Base-by-base conservation (phyloP, 2,888 invertebrate species). In the Tortrix viridana region DNA sequence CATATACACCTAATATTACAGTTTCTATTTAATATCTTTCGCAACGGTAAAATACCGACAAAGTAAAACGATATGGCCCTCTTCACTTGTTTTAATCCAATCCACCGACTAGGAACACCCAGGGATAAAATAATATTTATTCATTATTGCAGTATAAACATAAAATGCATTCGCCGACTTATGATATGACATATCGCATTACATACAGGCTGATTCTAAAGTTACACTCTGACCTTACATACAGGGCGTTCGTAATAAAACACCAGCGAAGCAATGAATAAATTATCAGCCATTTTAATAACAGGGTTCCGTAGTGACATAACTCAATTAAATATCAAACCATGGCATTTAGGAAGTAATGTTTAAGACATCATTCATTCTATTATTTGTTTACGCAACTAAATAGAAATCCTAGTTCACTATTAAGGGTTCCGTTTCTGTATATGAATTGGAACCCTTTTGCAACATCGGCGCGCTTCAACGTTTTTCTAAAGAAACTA, bases 401-500 rank as follows among this genome's bases (percentile, higher is more conserved):
- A 16, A 18, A 44, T 43, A 43, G 5, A 0, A 18, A 32, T 32
- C 12, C 12, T 32, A 12, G 32, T 32, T 32, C 26, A 26, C 9
- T 9, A 26, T 18, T 16, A 7, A 43, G 9, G 44, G 9, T 18
- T 44, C 6, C 38, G 38, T 38, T 3, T 14, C 7, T 19, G 16
- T 44, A 19, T 44, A 18, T 44, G 6, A 9, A 7, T 44, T 5
- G 16, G 41, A 44, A 44, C 44, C 44, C 18, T 44, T 44, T 16
- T 3, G n/a, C 41, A 41, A 41, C 12, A 1, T 26, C 19, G 5
- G 12, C 32, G 14, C 14, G 19, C 41, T 62, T 46, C 14, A 18
- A 5, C 50, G 67, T 71, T 68, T 19, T 53, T 59, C 63, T 53
- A 23, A 64, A 68, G 71, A 74, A 75, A 79, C 74, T 60, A 74